Percentiles rank a stretch among this genome's conserved stretches.
Evolutionary conservation across 2,113 vertebrate genomes (phyloP).

Genomic region (Pterocles burchelli): DNA sequence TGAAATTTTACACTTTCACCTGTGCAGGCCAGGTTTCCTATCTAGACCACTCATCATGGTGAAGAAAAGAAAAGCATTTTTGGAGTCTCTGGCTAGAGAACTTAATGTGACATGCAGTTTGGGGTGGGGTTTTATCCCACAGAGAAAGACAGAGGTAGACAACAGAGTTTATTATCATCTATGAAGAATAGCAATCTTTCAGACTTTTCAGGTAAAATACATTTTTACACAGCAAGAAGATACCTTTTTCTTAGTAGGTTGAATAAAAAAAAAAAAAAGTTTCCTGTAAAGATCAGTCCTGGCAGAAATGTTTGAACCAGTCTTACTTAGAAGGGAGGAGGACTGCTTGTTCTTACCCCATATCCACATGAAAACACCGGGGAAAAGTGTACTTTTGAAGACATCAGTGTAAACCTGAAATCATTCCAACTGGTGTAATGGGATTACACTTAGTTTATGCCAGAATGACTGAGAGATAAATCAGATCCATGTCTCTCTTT

Average conservation of each 20-base stretch:
- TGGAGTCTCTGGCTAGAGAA: background rate
- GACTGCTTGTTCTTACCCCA: background rate
- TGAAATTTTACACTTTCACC: background rate
- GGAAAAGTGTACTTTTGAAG: background rate
- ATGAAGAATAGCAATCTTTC: background rate
- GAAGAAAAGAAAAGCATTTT: background rate
- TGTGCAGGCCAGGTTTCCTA: background rate
- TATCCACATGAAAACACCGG: background rate
- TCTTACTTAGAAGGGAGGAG: background rate
- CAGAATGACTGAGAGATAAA: background rate
- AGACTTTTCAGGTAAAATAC: background rate
- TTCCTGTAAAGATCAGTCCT: background rate
- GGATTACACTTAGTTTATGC: background rate
- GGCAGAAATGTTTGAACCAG: background rate
- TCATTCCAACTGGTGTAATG: background rate
- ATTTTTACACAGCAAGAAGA: background rate
- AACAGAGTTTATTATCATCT: background rate
- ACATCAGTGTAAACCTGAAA: background rate
- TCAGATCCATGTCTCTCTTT: background rate
- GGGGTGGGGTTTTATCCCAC: background rate
- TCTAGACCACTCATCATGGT: background rate
- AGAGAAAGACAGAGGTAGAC: background rate
- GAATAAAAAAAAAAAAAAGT: background rate
- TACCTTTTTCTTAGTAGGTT: background rate
- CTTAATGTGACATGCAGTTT: background rate